phyloP scores from a whole-genome alignment of 2,797 vertebrate species.

The Erpetoichthys calabaricus region DNA sequence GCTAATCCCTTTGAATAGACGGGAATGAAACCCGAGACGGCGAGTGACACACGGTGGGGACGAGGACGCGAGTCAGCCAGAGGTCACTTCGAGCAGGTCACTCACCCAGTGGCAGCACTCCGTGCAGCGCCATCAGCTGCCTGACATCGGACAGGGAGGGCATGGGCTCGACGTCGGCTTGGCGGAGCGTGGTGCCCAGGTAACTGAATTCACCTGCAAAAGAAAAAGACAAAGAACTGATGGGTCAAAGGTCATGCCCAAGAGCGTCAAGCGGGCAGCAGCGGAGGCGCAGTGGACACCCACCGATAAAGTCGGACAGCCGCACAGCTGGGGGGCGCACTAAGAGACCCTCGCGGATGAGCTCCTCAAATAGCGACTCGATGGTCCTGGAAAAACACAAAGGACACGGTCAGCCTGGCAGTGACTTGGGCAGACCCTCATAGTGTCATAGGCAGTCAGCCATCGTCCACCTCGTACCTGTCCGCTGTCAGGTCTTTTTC shows the following conservation, averaged over 20 bases:
- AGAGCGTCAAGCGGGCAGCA: not conserved
- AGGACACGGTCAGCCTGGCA: not conserved
- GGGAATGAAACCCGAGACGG: conserved; percentile 6
- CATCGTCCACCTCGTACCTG: conserved; percentile 39
- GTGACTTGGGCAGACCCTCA: too few species aligned
- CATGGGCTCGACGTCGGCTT: conserved; percentile 47
- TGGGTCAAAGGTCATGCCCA: not conserved
- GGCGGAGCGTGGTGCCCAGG: conserved; percentile 44
- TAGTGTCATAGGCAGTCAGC: too few species aligned
- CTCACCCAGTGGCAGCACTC: conserved; percentile 65
- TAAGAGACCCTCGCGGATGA: conserved; percentile 52
- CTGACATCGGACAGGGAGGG: conserved; percentile 58
- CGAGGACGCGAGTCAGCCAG: too few species aligned
- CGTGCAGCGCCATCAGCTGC: conserved; percentile 64
- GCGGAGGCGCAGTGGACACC: conserved; percentile 8
- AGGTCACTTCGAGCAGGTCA: not conserved
- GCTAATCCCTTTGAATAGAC: conserved; percentile 2
- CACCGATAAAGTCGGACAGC: conserved; percentile 64
- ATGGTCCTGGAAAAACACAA: conserved; percentile 39
- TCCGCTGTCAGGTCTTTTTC: conserved; percentile 57
- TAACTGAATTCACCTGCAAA: conserved; percentile 56
- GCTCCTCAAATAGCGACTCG: conserved; percentile 60
- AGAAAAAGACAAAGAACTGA: conserved; percentile 12
- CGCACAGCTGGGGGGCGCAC: conserved; percentile 45
- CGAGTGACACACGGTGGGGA: not conserved